These are phyloP conservation scores for Apotomis capreana DNA, from an alignment of 2,888 invertebrate species.

Conservation along the genomic window DNA sequence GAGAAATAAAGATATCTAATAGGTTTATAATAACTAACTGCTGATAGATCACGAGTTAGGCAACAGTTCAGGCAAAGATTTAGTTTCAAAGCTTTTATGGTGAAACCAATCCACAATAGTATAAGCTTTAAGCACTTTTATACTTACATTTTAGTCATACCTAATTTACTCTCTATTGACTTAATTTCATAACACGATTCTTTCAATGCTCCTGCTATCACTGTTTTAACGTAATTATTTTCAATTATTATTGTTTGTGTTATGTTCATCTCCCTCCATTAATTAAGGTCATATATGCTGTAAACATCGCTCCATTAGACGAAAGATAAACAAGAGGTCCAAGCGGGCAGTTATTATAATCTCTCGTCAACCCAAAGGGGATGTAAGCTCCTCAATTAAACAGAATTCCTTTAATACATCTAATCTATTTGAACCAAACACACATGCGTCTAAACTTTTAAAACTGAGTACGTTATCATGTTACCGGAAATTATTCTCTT, in stretches of 20 bases:
- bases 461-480: conserved; percentile 29
- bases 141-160: too few species aligned
- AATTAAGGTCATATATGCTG: conserved; percentile 58
- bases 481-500: conserved; percentile 33
- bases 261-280: conserved; percentile 47
- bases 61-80: too few species aligned
- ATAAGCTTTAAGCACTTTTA: too few species aligned
- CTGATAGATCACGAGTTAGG: too few species aligned
- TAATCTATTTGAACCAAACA: conserved; percentile 37
- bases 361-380: conserved; percentile 62
- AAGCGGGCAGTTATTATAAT: conserved; percentile 69
- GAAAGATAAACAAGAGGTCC: conserved; percentile 70
- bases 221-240: too few species aligned
- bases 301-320: conserved; percentile 65
- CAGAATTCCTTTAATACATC: conserved; percentile 39
- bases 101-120: too few species aligned
- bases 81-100: too few species aligned
- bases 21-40: too few species aligned
- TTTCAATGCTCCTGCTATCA: too few species aligned
- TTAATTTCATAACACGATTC: too few species aligned
- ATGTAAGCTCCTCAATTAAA: conserved; percentile 56
- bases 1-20: too few species aligned
- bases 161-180: too few species aligned
- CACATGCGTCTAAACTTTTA: conserved; percentile 38
- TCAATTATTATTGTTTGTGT: conserved; percentile 1